Evolutionary conservation across 2,113 vertebrate genomes (phyloP), one percentile per base, ranked within the genome.

Genomic region (Eonycteris spelaea): DNA sequence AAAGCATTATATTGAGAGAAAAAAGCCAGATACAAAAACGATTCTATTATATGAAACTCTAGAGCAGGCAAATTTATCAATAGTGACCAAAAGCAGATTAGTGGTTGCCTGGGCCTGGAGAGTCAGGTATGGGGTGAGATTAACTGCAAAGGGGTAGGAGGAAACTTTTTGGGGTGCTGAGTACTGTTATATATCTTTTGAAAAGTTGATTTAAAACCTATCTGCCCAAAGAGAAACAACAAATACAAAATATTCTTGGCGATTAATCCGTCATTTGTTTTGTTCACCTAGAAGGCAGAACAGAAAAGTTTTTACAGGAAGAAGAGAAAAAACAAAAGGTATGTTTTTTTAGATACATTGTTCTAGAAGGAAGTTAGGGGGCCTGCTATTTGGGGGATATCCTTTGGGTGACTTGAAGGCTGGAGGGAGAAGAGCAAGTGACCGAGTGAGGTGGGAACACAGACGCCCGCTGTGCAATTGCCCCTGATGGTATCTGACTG

Each of bases 391-490:
- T 67, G 21, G 48, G 24, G 19, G 26, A 45, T 26, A 71, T 65
- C 55, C n/a, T 63, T 90, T 24, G 9, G 55, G 92, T 63, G 59
- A 15, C 55, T 35, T 33, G 85, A 45, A 15, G 16, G 40, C 15
- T 65, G 30, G 33, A 61, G 48, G 10, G 33, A 73, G 48, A 57
- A 53, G 6, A 68, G 26, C 16, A 45, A 38, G 68, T 13, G 9
- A 11, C 3, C 0, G 0, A 4, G 19, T 12, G 16, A 13, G 14
- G 26, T 45, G 48, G 33, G 8, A n/a, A n/a, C n/a, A n/a, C n/a
- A n/a, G n/a, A n/a, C 5, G 28, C 28, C 45, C 8, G 1, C 43
- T 22, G 14, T 19, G 24, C 16, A 22, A 10, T 63, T 68, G 33
- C 24, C 33, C 33, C 33, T 0, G 4, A 19, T 24, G 28, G 5